These are phyloP conservation scores for Protonemura montana DNA, from an alignment of 2,888 invertebrate species.

Conservation along the genomic window DNA sequence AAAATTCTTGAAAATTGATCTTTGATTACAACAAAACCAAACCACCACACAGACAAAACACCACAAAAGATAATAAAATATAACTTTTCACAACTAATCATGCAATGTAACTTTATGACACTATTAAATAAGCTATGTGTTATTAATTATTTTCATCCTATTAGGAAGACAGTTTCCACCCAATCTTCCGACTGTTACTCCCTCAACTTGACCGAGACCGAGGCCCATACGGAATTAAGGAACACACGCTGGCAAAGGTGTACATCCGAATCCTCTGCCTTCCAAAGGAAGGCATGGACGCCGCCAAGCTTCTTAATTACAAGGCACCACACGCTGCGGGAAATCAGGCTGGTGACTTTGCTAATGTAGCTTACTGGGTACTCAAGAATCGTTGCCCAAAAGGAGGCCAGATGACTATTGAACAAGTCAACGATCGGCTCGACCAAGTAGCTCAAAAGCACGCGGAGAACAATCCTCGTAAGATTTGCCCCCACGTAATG, in stretches of 20 bases:
- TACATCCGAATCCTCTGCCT: conserved; percentile 81
- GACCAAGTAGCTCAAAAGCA: conserved; percentile 77
- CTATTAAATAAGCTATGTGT: background rate
- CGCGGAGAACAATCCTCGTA: conserved; percentile 67
- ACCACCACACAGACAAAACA: no score
- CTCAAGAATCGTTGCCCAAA: conserved; percentile 64
- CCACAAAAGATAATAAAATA: no score
- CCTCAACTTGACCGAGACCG: conserved; percentile 82
- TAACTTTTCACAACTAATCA: no score
- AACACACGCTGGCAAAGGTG: conserved; percentile 74
- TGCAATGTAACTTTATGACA: background rate
- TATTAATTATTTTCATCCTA: background rate
- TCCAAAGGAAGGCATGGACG: conserved; percentile 69
- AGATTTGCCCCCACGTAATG: no score
- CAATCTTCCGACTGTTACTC: conserved; percentile 79
- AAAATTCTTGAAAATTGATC: no score
- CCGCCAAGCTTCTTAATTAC: conserved; percentile 63
- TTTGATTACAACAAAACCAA: no score
- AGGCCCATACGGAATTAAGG: conserved; percentile 83
- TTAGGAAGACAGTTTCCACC: conserved; percentile 68
- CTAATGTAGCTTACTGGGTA: conserved; percentile 73
- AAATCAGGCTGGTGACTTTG: conserved; percentile 75
- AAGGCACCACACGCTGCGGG: conserved; percentile 63
- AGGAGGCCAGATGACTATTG: conserved; percentile 66
- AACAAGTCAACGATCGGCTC: conserved; percentile 76